Conservation (phyloP, 2,113 vertebrate species). For the Pseudolaguvia tuberculata region DNA sequence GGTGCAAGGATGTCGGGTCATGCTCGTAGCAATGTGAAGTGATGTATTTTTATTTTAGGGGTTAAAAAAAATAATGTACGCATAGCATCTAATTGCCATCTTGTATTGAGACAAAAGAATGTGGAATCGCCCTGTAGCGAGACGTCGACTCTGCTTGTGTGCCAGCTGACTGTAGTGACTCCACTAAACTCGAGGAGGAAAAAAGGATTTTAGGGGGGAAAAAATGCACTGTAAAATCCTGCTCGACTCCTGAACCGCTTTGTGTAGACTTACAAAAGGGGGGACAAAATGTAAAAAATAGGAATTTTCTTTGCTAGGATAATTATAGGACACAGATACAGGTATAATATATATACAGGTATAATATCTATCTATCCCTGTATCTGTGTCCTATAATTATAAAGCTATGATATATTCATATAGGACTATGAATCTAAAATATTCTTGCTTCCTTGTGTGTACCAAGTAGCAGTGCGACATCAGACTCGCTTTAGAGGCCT, state of each 20-base stretch:
- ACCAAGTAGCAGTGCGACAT: constrained; percentile 67
- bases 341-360: constrained; percentile 18
- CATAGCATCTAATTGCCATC: constrained; percentile 53
- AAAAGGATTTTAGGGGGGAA: constrained; percentile 51
- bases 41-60: constrained; percentile 35
- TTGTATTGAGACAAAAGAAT: constrained; percentile 72
- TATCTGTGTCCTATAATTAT: constrained; percentile 9
- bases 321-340: constrained; percentile 43
- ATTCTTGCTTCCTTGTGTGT: constrained; percentile 50
- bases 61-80: constrained; percentile 52
- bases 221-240: constrained; percentile 65
- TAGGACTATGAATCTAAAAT: neutral
- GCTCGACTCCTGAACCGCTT: constrained; percentile 58
- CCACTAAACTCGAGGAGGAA: constrained; percentile 44
- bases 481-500: constrained; percentile 60
- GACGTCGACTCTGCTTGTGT: constrained; percentile 58
- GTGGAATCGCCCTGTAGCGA: constrained; percentile 65
- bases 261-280: constrained; percentile 51
- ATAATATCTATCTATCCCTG: constrained; percentile 20
- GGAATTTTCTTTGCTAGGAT: constrained; percentile 29
- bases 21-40: constrained; percentile 57
- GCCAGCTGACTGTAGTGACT: constrained; percentile 52
- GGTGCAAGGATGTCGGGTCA: constrained; percentile 59
- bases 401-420: constrained; percentile 6
- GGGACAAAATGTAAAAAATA: constrained; percentile 28